Conservation (phyloP, 2,797 vertebrate species). For the Xiphophorus birchmanni region DNA sequence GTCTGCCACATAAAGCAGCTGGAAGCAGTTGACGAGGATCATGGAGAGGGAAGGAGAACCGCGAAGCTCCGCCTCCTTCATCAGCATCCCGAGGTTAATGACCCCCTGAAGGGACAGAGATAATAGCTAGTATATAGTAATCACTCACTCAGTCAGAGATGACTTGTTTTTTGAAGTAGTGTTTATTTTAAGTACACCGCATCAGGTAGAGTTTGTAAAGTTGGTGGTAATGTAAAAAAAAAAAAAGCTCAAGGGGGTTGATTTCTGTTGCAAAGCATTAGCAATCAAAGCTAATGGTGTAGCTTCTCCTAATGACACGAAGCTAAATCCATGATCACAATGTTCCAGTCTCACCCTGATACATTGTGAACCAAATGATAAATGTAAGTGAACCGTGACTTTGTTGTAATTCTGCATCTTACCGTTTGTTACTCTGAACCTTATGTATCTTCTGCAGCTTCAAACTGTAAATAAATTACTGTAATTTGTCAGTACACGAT, state of each 20-base stretch:
- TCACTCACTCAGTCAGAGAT: too few relatives aligned
- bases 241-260: background rate
- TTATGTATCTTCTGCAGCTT: background rate
- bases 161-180: too few relatives aligned
- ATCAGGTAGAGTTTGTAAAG: background rate
- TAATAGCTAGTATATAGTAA: too few relatives aligned
- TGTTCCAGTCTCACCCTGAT: background rate
- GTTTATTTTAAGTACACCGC: too few relatives aligned
- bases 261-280: background rate
- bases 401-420: background rate
- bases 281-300: too few relatives aligned
- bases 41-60: conserved; percentile 88
- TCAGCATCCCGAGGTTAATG: conserved; percentile 88
- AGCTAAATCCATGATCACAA: background rate
- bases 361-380: background rate
- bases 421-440: background rate
- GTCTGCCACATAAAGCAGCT: conserved; percentile 89
- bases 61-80: conserved; percentile 86
- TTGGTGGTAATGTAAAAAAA: background rate
- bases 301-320: background rate
- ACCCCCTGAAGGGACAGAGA: conserved; percentile 78
- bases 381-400: background rate
- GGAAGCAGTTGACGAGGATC: conserved; percentile 89
- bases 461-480: background rate
- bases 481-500: background rate